Percentiles rank a stretch among this genome's conserved stretches.
phyloP scores from a whole-genome alignment of 2,797 vertebrate species.

The Onychomys leucogaster region DNA sequence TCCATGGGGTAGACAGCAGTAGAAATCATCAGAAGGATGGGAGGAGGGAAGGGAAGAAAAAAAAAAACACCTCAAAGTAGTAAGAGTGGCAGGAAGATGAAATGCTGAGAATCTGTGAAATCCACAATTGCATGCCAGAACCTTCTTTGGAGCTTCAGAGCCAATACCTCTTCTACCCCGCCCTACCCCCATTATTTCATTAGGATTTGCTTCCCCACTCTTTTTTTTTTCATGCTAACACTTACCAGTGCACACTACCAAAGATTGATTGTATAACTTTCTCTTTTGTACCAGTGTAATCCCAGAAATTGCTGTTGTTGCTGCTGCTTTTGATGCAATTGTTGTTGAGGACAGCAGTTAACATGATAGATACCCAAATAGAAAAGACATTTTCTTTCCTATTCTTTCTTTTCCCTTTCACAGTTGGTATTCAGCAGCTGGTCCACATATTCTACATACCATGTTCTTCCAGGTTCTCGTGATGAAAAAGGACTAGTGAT shows the following conservation, averaged over 20 bases:
- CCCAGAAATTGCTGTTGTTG: background rate
- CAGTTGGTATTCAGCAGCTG: background rate
- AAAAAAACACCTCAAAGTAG: background rate
- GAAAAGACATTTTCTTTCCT: background rate
- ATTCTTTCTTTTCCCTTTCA: background rate
- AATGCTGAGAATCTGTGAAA: background rate
- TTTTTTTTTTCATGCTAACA: background rate
- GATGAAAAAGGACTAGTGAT: background rate
- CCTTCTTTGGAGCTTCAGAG: background rate
- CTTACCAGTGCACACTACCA: background rate
- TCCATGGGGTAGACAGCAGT: background rate
- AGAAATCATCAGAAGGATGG: background rate
- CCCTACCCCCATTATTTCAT: background rate
- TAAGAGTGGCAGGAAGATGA: background rate
- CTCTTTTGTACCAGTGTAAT: background rate
- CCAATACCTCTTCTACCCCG: background rate
- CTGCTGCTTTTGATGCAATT: background rate
- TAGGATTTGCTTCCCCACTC: background rate
- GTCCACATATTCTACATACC: slow-evolving; percentile 9
- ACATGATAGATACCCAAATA: background rate
- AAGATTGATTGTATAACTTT: background rate
- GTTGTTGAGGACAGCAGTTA: background rate
- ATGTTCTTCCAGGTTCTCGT: background rate
- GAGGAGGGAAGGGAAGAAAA: background rate
- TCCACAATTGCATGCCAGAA: background rate